Conservation (phyloP, 2,113 vertebrate species). For the Xenopus tropicalis region UCB_Xtro_10.0 CM004450.2:4747501-4748000, state of each 20-base stretch:
- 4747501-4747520: not conserved
- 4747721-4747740: not conserved
- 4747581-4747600: conserved; percentile 39
- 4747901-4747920: too few species aligned
- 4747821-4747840: too few species aligned
- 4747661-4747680: conserved; percentile 13
- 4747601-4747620: conserved; percentile 39
- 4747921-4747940: too few species aligned
- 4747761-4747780: too few species aligned
- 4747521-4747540: not conserved
- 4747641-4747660: conserved; percentile 38
- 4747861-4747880: too few species aligned
- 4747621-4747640: conserved; percentile 41
- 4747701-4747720: conserved; percentile 32
- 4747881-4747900: too few species aligned
- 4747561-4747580: conserved; percentile 45
- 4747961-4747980: too few species aligned
- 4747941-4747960: too few species aligned
- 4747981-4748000: too few species aligned
- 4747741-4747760: conserved; percentile 11
- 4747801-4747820: too few species aligned
- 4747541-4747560: conserved; percentile 43
- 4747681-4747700: conserved; percentile 27
- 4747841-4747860: too few species aligned
- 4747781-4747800: too few species aligned